phyloP scores from a whole-genome alignment of 1,140 invertebrate species.

The Dysdera silvatica region DNA sequence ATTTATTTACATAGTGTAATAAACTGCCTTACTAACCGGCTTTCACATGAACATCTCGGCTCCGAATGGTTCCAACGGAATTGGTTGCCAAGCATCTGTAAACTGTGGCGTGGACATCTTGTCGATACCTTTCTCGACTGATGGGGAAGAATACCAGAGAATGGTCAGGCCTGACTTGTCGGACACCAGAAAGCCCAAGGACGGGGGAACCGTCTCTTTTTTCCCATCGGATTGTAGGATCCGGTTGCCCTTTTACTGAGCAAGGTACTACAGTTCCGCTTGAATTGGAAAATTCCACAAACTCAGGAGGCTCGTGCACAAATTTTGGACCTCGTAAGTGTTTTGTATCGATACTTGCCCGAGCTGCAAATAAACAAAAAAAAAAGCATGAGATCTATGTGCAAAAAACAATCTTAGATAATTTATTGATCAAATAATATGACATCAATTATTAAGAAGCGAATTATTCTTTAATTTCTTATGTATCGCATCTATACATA shows the following conservation, averaged over 20 bases:
- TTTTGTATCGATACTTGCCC: too few relatives aligned
- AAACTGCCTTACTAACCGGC: too few relatives aligned
- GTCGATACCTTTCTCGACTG: constrained; percentile 41
- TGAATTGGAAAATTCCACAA: constrained; percentile 87
- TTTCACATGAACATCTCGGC: constrained; percentile 82
- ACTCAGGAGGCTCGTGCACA: constrained; percentile 78
- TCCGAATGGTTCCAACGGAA: constrained; percentile 78
- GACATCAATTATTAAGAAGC: too few relatives aligned
- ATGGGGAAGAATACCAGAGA: constrained; percentile 44
- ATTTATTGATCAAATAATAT: too few relatives aligned
- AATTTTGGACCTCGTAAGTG: constrained; percentile 79
- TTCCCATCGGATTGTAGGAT: constrained; percentile 77
- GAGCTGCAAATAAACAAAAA: too few relatives aligned
- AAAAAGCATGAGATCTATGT: too few relatives aligned
- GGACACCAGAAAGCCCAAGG: constrained; percentile 54
- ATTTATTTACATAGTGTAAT: too few relatives aligned
- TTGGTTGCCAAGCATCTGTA: constrained; percentile 82
- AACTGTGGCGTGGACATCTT: constrained; percentile 49
- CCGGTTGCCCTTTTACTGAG: constrained; percentile 77
- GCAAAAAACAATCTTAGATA: too few relatives aligned
- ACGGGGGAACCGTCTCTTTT: constrained; percentile 48
- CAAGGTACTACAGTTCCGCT: constrained; percentile 87
- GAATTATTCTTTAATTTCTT: too few relatives aligned
- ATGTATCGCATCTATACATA: too few relatives aligned
- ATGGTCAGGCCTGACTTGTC: constrained; percentile 52